Evolutionary conservation across 2,888 invertebrate genomes (phyloP).

Genomic region (Yponomeuta malinellus): DNA sequence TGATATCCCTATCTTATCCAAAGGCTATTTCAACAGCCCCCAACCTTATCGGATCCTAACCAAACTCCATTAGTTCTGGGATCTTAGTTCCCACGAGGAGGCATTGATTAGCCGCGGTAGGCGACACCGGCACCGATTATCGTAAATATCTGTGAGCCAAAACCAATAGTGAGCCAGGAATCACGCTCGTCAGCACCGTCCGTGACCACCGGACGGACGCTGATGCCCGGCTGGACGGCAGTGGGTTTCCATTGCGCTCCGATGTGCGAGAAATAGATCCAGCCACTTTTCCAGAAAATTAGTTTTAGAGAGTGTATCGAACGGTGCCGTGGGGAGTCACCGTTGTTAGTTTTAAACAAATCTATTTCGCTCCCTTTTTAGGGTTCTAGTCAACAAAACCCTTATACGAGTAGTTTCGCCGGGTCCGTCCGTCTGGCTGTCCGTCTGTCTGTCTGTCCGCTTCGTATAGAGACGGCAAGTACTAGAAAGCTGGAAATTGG

Average conservation of each 20-base stretch:
- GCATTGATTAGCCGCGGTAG: not conserved
- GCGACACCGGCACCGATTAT: not conserved
- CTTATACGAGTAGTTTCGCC: too few species aligned
- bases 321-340: too few species aligned
- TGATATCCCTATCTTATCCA: not conserved
- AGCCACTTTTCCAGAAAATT: too few species aligned
- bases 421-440: too few species aligned
- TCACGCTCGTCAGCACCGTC: not conserved
- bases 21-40: not conserved
- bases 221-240: not conserved
- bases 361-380: too few species aligned
- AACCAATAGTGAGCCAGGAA: not conserved
- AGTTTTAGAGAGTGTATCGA: too few species aligned
- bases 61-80: not conserved
- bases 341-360: too few species aligned
- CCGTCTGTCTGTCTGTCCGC: too few species aligned
- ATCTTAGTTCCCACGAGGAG: not conserved
- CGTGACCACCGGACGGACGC: not conserved
- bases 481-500: too few species aligned
- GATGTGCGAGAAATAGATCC: not conserved
- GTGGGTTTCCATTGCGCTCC: not conserved
- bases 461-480: too few species aligned
- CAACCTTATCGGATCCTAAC: not conserved
- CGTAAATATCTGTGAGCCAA: slow-evolving; percentile 25
- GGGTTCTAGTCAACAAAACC: too few species aligned